Base-by-base conservation (phyloP, 2,888 invertebrate species). In the Litoditis marina region DNA sequence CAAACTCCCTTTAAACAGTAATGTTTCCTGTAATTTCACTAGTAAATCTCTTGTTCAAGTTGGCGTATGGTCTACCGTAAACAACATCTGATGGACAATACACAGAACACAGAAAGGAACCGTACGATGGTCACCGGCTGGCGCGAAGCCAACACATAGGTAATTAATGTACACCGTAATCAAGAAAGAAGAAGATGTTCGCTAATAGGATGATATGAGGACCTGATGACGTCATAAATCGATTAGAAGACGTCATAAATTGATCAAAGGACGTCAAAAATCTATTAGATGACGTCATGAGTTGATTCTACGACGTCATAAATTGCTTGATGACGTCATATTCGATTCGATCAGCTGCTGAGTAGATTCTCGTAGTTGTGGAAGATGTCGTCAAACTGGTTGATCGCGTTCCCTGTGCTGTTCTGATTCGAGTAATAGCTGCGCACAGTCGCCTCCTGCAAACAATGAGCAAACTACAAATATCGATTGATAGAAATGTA, bases 361-460 rank as follows among this genome's bases (percentile, higher is more conserved):
- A 22, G 28, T 6, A 50, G 50, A 27, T 22, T n/a, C 22, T 61
- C 61, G 36, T 61, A 61, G 39, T 55, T 61, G 55, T 55, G 55
- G n/a, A 61, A 27, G 49, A 55, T 50, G 25, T 61, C 61, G 36
- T 49, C 54, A n/a, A 42, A 25, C 22, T 28, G 16, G 30, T 51
- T 51, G 34, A 57, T 1, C 22, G 57, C 25, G 28, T 54, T 57
- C 31, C 42, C 42, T 16, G 49, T 31, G 13, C 42, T 46, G 49
- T 27, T 47, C 34, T 61, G 61, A 6, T 56, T 54, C 34, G 53
- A 46, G 56, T 63, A 68, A 42, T 49, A 68, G 44, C 59, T 60
- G 2, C 61, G 65, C n/a, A 68, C 68, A 19, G 64, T 68, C 25
- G 54, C 56, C 46, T 65, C 62, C 68, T 68, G 53, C 63, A 60